Conservation (phyloP, 2,888 invertebrate species). For the Agonopterix heracliana region DNA sequence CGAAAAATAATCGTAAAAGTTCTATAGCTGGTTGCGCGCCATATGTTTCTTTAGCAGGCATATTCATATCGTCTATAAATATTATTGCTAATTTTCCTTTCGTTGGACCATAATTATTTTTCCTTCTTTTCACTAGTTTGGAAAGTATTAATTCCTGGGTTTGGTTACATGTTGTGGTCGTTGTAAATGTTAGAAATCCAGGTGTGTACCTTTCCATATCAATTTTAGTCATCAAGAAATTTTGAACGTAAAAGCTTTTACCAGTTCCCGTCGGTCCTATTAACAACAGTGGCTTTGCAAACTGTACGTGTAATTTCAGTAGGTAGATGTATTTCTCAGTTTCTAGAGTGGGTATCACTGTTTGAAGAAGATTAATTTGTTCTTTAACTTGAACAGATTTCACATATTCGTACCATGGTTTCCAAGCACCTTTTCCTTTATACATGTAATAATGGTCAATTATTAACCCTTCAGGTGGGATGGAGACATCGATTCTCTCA, state of each 20-base stretch:
- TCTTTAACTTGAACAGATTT: conserved; percentile 72
- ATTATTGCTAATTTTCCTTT: conserved; percentile 83
- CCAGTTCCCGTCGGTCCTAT: conserved; percentile 92
- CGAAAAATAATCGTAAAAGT: conserved; percentile 86
- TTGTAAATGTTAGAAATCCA: conserved; percentile 88
- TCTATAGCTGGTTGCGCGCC: conserved; percentile 93
- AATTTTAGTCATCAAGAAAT: conserved; percentile 81
- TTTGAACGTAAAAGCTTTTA: conserved; percentile 88
- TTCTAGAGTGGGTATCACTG: conserved; percentile 91
- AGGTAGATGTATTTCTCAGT: conserved; percentile 87
- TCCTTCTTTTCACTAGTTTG: conserved; percentile 81
- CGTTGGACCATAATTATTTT: conserved; percentile 86
- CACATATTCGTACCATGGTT: conserved; percentile 87
- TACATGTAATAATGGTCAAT: conserved; percentile 89
- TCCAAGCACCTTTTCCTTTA: conserved; percentile 91
- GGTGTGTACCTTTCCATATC: conserved; percentile 83
- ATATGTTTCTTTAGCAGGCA: conserved; percentile 89
- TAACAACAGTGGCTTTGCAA: conserved; percentile 80
- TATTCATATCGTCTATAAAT: conserved; percentile 92
- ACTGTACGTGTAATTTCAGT: conserved; percentile 84
- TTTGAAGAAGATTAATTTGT: conserved; percentile 80
- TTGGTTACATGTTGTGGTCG: conserved; percentile 87
- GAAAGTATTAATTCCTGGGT: conserved; percentile 86
- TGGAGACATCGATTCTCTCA: conserved; percentile 82
- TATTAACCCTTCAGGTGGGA: conserved; percentile 86